Evolutionary conservation across 1,140 invertebrate species (phyloP), one percentile per base, ranked within the genome.

Genomic region (Aporrectodea caliginosa): DNA sequence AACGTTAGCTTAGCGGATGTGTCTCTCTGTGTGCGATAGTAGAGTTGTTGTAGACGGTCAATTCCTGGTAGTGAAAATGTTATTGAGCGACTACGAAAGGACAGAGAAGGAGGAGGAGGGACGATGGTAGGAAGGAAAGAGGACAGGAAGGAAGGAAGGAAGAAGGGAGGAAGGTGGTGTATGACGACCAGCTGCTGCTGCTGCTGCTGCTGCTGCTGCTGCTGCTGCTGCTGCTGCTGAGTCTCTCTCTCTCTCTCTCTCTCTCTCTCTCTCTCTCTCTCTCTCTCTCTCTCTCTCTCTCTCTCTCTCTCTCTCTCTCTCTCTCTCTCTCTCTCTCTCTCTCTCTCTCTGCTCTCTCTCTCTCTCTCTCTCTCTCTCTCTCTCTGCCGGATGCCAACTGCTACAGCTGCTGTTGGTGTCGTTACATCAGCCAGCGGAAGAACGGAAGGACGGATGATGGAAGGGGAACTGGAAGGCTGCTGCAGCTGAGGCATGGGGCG

Each of bases 261-360:
- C 69, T 72, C 75, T 77, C 33, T 77, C 33, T 77, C 33, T 77
- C 33, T 35, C 75, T 77, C 75, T 77, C 75, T 77, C 75, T 35
- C 75, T 77, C 75, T 77, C 75, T 35, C 75, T 77, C 75, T 77
- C 75, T 77, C 35, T 77, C 75, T 77, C 75, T 77, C 75, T 77
- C 75, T 77, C 75, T 77, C 33, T 77, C 75, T 77, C 33, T 77
- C 75, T 77, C 75, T 77, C 75, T 77, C 33, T 77, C 75, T 77
- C 33, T 77, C 75, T 77, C 33, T 77, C 75, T 77, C 33, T 77
- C 75, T 77, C 33, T 77, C 75, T 77, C 75, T 58, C 35, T 35
- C 75, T 77, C 75, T 58, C 75, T 35, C 75, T 77, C n/a, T 27
- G 2, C 75, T 77, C 75, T 58, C 75, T 35, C 75, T 77, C n/a